Conservation (phyloP, 2,888 invertebrate genomes). For the Tricholauxania praeusta region DNA sequence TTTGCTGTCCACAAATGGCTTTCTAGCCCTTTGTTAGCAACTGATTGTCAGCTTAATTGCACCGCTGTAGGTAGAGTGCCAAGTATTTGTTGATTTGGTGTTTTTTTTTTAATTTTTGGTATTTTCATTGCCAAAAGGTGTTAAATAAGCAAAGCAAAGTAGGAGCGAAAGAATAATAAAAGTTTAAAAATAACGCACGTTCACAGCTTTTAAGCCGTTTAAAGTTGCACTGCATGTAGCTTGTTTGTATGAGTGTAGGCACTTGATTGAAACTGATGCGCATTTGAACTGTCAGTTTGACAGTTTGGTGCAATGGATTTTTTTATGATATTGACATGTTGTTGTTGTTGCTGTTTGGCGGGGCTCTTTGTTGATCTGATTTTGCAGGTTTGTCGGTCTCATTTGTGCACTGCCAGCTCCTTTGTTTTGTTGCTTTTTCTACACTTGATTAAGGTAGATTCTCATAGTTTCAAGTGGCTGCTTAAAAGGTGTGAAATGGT, state of each 20-base stretch:
- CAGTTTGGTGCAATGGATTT: neutral
- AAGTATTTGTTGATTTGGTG: neutral
- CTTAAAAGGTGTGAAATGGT: too few species aligned
- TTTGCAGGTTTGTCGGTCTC: too few species aligned
- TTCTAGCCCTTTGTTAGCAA: conserved; percentile 10
- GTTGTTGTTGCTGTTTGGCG: neutral
- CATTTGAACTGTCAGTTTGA: conserved; percentile 25
- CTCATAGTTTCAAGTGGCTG: too few species aligned
- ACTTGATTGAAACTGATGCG: conserved; percentile 12
- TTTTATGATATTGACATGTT: neutral
- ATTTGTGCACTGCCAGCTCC: too few species aligned
- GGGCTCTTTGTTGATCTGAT: too few species aligned
- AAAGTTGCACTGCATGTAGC: neutral
- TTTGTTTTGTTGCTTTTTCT: too few species aligned
- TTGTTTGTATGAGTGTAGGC: neutral
- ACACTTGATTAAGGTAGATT: too few species aligned
- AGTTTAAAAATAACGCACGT: neutral
- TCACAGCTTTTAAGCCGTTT: neutral
- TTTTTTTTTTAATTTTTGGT: neutral
- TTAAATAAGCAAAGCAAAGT: conserved; percentile 7
- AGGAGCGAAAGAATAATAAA: neutral
- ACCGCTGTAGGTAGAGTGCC: neutral
- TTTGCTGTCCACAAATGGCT: neutral
- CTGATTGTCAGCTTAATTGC: conserved; percentile 24
- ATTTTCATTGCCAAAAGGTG: conserved; percentile 1